These are phyloP conservation scores for Conger conger DNA, from an alignment of 2,113 vertebrate species.

Conservation along the genomic window DNA sequence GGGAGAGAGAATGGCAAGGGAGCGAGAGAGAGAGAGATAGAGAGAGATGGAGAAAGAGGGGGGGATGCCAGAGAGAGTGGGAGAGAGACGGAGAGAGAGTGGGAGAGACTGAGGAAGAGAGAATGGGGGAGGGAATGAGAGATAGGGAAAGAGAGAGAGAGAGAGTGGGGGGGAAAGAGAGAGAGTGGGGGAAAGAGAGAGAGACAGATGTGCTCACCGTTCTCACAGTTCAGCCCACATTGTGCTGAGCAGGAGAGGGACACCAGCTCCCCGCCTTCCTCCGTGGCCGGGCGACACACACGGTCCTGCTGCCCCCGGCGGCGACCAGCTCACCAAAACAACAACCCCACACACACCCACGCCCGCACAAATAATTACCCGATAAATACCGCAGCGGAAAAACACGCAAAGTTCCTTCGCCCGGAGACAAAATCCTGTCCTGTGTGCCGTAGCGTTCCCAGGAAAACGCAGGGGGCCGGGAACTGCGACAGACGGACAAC, in stretches of 20 bases:
- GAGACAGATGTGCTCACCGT: conserved; percentile 73
- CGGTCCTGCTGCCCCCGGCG: conserved; percentile 63
- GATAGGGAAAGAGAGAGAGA: conserved; percentile 36
- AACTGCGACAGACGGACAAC: not conserved
- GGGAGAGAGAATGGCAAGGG: not conserved
- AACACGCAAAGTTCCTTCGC: not conserved
- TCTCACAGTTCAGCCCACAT: conserved; percentile 77
- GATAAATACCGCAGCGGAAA: not conserved
- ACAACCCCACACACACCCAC: conserved; percentile 27
- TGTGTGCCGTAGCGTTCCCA: not conserved
- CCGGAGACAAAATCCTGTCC: not conserved
- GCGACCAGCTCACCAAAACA: conserved; percentile 68
- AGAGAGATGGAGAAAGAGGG: not conserved
- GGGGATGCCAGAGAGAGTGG: not conserved
- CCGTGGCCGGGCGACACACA: conserved; percentile 63
- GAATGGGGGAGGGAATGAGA: not conserved
- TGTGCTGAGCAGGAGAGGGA: conserved; percentile 76
- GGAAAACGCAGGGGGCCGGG: not conserved
- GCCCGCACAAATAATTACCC: conserved; percentile 21
- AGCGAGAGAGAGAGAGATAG: not conserved
- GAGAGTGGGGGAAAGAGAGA: conserved; percentile 28
- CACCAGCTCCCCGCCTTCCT: conserved; percentile 55
- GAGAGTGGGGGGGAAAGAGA: conserved; percentile 38
- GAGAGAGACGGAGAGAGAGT: not conserved
- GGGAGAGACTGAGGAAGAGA: not conserved